Base-by-base conservation (phyloP, 2,888 invertebrate genomes). In the Biston stratarius region DNA sequence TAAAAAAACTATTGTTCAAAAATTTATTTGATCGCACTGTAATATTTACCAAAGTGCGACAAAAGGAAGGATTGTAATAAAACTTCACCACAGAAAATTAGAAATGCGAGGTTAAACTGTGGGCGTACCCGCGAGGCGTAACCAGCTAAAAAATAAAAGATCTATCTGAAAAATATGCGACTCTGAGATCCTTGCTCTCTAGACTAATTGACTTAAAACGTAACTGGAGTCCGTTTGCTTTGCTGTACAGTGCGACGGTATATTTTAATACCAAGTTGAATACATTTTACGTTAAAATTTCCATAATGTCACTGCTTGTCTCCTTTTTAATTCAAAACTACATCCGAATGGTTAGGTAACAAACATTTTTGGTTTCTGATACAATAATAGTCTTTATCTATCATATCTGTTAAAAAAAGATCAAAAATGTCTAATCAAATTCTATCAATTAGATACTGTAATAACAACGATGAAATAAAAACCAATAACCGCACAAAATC, bases 141-240 rank as follows among this genome's bases (percentile, higher is more conserved):
- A 49, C 59, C 59, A 40, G 59, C 42, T 42, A 48, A 49, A 58
- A 59, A 59, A 59, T 51, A 69, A 67, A 68, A 52, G 61, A 48
- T 24, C 56, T 42, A 49, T n/a, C 34, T 66, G 61, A 64, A 74
- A 72, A 68, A 70, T 70, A 72, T 67, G 69, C 69, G 61, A 67
- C 57, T 71, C 72, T 67, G 64, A 69, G 62, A 72, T 67, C 71
- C 75, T 75, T 69, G 71, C 70, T 76, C 60, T 40, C 56, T 72
- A 73, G 74, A 76, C 77, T 84, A 86, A 86, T 85, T 84, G 81
- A 82, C 80, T 83, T 80, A 83, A 78, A 85, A 83, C 77, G 81
- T 84, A 82, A 87, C 82, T 83, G 60, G 60, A 85, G 83, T 85
- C 81, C 64, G 84, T 86, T 88, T 86, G 82, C 83, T 85, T 83